A percentile compares a stretch with the other conserved stretches of the same genome.
phyloP scores from a whole-genome alignment of 35 echinoderm and acorn worm genomes.

The Diadema setosum region DNA sequence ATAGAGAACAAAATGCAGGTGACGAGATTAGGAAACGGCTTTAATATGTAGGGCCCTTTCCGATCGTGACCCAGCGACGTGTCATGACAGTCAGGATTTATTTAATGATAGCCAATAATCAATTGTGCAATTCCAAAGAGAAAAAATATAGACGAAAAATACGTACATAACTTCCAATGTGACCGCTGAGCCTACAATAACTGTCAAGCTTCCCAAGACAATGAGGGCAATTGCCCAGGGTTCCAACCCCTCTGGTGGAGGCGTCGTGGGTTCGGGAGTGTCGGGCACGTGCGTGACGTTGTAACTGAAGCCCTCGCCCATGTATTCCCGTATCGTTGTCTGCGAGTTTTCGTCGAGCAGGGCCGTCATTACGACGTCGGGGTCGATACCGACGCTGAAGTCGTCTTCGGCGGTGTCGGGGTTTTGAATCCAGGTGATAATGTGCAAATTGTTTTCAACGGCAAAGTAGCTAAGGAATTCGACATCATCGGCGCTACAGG shows the following conservation, averaged over 20 bases:
- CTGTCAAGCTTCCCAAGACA: background rate
- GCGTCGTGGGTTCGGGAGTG: background rate
- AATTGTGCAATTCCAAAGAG: too few species aligned
- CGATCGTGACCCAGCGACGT: too few species aligned
- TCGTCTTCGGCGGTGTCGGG: background rate
- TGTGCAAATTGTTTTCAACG: slow-evolving; percentile 5
- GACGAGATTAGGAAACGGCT: too few species aligned
- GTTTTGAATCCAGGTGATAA: slow-evolving; percentile 20
- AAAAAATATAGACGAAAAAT: too few species aligned
- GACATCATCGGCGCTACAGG: background rate
- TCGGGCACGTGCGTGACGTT: background rate
- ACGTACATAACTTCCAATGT: background rate
- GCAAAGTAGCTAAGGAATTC: background rate
- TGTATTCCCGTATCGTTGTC: background rate
- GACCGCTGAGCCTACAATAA: background rate
- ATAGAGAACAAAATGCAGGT: too few species aligned
- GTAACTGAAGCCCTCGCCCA: background rate
- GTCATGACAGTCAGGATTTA: too few species aligned
- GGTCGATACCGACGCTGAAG: background rate
- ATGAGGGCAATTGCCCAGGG: background rate
- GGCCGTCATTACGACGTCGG: background rate
- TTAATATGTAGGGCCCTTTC: too few species aligned
- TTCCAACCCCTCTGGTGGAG: background rate
- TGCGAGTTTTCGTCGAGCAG: background rate
- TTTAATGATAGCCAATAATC: too few species aligned